Percentiles rank a stretch among this genome's conserved stretches.
Evolutionary conservation across 2,113 vertebrate genomes (phyloP).

Genomic region (Pardalotus punctatus): DNA sequence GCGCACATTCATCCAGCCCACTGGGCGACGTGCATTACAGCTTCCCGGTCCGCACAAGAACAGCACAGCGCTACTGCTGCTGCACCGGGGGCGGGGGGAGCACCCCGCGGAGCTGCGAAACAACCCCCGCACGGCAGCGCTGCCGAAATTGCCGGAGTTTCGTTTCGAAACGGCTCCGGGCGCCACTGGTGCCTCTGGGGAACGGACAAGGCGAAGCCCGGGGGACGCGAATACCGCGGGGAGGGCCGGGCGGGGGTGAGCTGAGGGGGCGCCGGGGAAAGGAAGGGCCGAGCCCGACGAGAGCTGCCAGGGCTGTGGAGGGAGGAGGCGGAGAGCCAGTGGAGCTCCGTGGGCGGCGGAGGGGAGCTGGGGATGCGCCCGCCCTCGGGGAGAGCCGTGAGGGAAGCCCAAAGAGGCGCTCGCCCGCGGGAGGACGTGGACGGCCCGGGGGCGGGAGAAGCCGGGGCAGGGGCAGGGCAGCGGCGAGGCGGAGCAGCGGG

Average conservation of each 20-base stretch:
- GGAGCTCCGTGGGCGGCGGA: background rate
- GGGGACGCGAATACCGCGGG: background rate
- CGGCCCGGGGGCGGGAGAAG: background rate
- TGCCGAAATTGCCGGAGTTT: background rate
- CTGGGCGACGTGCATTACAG: background rate
- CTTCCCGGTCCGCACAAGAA: background rate
- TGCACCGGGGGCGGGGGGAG: background rate
- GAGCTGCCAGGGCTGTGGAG: background rate
- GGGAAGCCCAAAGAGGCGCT: background rate
- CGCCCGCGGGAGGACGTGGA: constrained; percentile 8
- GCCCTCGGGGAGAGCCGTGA: background rate
- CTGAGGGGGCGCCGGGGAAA: background rate
- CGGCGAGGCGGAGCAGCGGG: no score
- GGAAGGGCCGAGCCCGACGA: background rate
- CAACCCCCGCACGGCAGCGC: background rate
- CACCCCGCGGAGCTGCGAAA: background rate
- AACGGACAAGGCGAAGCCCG: background rate
- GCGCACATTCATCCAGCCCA: background rate
- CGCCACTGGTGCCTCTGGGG: background rate
- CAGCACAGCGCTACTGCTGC: background rate
- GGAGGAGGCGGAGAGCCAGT: background rate
- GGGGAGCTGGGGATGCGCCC: background rate
- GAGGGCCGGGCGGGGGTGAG: background rate
- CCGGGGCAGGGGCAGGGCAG: background rate
- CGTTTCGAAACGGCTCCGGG: background rate